phyloP scores from a whole-genome alignment of 2,113 vertebrate species.

The Cinclus mexicanus region DNA sequence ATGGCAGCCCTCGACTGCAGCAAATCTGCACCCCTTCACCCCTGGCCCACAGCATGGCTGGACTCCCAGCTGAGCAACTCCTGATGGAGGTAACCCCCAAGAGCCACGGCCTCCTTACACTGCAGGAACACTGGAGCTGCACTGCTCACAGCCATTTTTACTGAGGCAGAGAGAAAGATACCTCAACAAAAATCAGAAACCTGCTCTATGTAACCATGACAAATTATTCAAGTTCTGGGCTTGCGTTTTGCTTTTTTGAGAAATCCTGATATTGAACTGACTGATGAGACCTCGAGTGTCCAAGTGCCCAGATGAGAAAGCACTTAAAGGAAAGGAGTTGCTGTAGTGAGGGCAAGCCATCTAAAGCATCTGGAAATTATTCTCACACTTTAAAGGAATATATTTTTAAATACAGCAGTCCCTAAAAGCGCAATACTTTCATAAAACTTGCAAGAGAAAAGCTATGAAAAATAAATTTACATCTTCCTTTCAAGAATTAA shows the following conservation, averaged over 20 bases:
- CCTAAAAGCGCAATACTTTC: neutral
- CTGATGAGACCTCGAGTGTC: neutral
- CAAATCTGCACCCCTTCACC: neutral
- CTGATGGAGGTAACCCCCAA: accelerated
- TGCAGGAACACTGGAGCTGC: neutral
- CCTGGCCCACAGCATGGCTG: neutral
- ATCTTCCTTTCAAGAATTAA: neutral
- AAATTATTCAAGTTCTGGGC: neutral
- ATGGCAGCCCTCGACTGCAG: neutral
- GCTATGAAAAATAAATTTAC: neutral
- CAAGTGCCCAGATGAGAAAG: neutral
- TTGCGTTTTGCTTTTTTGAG: neutral
- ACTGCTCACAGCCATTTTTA: neutral
- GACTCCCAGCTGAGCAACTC: neutral
- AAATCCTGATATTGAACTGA: neutral
- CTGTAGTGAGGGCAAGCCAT: neutral
- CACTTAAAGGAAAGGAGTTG: neutral
- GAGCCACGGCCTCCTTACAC: neutral
- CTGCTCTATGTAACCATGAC: neutral
- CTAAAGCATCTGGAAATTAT: neutral
- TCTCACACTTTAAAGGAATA: neutral
- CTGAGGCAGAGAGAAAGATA: neutral
- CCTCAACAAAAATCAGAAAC: neutral
- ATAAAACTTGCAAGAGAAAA: neutral
- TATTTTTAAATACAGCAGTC: neutral